A percentile compares a stretch with the other conserved stretches of the same genome.
These are phyloP conservation scores for Oplegnathus fasciatus DNA, from an alignment of 2,113 vertebrate genomes.

Conservation along the genomic window DNA sequence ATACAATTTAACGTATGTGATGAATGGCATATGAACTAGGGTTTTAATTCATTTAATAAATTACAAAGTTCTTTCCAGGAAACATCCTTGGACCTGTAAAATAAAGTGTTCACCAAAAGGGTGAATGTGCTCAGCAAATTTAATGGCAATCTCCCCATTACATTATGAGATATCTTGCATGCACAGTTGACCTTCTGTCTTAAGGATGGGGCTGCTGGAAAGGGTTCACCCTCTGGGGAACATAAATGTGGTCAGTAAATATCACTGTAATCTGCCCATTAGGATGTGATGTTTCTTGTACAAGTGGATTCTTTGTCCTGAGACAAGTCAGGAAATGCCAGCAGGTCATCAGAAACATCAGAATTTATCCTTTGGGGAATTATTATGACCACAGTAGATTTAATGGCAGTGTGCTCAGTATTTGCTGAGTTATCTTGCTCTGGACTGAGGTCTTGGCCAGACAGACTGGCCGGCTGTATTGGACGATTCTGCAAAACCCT, in stretches of 20 bases:
- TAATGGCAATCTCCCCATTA: not conserved
- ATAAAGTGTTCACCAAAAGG: not conserved
- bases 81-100: not conserved
- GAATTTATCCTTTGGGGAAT: not conserved
- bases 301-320: conserved; percentile 12
- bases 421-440: conserved; percentile 16
- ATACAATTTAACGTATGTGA: not conserved
- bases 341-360: conserved; percentile 6
- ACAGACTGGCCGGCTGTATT: not conserved
- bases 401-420: not conserved
- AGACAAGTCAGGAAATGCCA: not conserved
- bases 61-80: not conserved
- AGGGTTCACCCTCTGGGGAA: not conserved
- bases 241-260: not conserved
- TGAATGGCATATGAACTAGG: not conserved
- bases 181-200: not conserved
- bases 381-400: conserved; percentile 15
- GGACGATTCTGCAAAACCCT: not conserved
- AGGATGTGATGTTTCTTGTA: not conserved
- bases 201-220: not conserved
- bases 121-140: not conserved
- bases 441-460: not conserved
- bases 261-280: not conserved
- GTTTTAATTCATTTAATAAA: not conserved
- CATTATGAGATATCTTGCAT: not conserved